These are phyloP conservation scores for Homarus gammarus DNA, from an alignment of 2,888 invertebrate genomes.

Conservation along the genomic window DNA sequence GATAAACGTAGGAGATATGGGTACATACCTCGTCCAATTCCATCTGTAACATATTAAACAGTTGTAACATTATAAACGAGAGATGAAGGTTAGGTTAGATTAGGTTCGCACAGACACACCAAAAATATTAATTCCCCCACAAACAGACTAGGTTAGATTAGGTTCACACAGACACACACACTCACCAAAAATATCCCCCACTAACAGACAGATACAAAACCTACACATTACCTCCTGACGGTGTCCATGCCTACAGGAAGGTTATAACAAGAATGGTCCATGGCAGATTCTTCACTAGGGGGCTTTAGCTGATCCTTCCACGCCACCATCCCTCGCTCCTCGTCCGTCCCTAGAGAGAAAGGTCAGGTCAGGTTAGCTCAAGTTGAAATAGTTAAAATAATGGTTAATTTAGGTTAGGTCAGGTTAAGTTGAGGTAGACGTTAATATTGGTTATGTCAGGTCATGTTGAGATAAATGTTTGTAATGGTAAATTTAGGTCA, in stretches of 20 bases:
- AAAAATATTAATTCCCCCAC: background rate
- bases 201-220: background rate
- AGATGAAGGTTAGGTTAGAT: background rate
- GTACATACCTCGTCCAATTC: conserved; percentile 60
- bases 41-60: conserved; percentile 18
- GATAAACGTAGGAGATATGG: conserved; percentile 70
- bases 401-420: too few relatives aligned
- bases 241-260: conserved; percentile 73
- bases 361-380: background rate
- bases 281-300: conserved; percentile 79
- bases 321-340: conserved; percentile 87
- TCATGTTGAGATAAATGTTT: too few relatives aligned
- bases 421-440: too few relatives aligned
- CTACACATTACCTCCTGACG: conserved; percentile 42
- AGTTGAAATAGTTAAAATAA: too few relatives aligned
- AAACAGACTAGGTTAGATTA: background rate
- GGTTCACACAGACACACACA: background rate
- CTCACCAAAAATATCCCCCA: background rate
- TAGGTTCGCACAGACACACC: background rate
- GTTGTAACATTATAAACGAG: background rate
- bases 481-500: too few relatives aligned
- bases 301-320: conserved; percentile 85
- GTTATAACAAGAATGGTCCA: conserved; percentile 77
- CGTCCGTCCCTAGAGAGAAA: conserved; percentile 83
- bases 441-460: too few relatives aligned